Conservation (phyloP, 2,113 vertebrate genomes). For the Sapayoa aenigma region DNA sequence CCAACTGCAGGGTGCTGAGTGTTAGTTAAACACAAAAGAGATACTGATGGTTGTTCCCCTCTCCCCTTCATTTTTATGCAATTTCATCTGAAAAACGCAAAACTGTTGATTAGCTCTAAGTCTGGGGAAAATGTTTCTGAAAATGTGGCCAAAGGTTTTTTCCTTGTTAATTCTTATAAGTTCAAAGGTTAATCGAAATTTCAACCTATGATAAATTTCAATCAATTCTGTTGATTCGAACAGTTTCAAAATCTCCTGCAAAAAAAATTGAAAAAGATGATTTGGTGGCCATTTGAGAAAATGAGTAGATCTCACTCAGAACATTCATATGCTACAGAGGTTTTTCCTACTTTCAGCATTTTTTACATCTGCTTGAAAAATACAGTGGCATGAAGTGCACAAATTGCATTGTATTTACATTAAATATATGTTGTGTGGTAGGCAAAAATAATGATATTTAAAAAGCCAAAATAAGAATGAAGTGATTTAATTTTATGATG, state of each 20-base stretch:
- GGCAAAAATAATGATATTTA: background rate
- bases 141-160: background rate
- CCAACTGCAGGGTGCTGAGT: background rate
- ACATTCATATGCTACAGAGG: background rate
- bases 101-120: background rate
- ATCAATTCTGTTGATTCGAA: background rate
- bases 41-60: background rate
- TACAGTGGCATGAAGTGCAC: background rate
- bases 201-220: background rate
- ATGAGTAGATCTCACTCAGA: background rate
- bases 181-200: background rate
- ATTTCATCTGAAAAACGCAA: background rate
- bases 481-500: background rate
- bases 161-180: background rate
- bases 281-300: background rate
- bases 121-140: background rate
- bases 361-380: background rate
- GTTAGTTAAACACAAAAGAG: background rate
- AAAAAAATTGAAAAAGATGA: background rate
- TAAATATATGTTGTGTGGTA: background rate
- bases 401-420: background rate
- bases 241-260: background rate
- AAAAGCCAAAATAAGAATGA: background rate
- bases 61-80: background rate
- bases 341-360: background rate